phyloP scores from a whole-genome alignment of 2,888 invertebrate species.

The Zootermopsis nevadensis region DNA sequence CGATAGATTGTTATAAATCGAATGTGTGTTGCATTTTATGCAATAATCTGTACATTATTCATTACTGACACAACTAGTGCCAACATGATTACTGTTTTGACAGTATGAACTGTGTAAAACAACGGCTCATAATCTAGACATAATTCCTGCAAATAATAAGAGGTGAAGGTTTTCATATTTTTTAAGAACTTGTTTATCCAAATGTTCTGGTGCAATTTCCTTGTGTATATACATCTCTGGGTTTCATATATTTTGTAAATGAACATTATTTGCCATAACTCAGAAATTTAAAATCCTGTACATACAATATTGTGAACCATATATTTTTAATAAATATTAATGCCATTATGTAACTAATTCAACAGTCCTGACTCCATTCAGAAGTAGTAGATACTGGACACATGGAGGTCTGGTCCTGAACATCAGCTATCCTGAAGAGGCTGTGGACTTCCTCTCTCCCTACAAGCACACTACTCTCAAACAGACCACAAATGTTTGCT shows the following conservation, averaged over 20 bases:
- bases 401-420: too few species aligned
- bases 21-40: not conserved
- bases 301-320: conserved; percentile 12
- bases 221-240: conserved; percentile 14
- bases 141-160: not conserved
- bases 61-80: not conserved
- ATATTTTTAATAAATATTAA: conserved; percentile 27
- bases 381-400: too few species aligned
- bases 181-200: not conserved
- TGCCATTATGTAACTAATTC: too few species aligned
- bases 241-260: conserved; percentile 25
- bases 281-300: conserved; percentile 21
- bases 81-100: not conserved
- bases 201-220: conserved; percentile 14
- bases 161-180: conserved; percentile 1
- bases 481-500: too few species aligned
- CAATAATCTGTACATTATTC: not conserved
- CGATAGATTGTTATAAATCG: not conserved
- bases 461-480: too few species aligned
- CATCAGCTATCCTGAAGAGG: too few species aligned
- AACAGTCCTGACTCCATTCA: too few species aligned
- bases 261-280: conserved; percentile 28
- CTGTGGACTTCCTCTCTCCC: too few species aligned
- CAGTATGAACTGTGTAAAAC: not conserved
- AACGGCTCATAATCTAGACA: not conserved